Percentiles rank a stretch among this genome's conserved stretches.
Conservation (phyloP, 2,888 invertebrate species). For the Kryphioiulus occultus region DNA sequence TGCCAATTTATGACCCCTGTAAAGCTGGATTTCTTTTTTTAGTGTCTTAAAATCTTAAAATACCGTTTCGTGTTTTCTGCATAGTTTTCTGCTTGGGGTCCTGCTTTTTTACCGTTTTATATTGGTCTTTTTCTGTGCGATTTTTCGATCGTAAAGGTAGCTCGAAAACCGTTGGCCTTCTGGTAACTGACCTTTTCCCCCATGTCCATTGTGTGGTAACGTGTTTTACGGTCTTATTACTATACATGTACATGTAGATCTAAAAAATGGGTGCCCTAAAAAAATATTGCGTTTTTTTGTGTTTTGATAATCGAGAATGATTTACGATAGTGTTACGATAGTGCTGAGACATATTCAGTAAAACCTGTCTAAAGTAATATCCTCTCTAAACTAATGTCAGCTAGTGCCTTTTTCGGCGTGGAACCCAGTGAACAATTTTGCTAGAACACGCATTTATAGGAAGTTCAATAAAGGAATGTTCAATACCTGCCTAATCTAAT, state of each 20-base stretch:
- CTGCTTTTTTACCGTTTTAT: background rate
- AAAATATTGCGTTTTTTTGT: background rate
- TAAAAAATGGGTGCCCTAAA: too few relatives aligned
- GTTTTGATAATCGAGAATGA: background rate
- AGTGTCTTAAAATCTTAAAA: conserved; percentile 29
- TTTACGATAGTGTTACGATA: too few relatives aligned
- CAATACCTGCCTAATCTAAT: too few relatives aligned
- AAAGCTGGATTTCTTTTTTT: background rate
- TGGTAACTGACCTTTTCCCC: conserved; percentile 8
- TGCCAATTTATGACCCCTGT: background rate
- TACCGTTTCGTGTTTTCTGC: background rate
- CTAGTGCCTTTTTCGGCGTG: too few relatives aligned
- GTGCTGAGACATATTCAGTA: too few relatives aligned
- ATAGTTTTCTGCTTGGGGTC: background rate
- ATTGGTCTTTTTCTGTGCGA: background rate
- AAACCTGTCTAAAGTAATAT: too few relatives aligned
- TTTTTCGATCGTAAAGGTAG: background rate
- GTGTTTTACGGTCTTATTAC: background rate
- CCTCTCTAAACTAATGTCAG: too few relatives aligned
- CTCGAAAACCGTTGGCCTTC: conserved; percentile 26
- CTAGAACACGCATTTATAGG: too few relatives aligned
- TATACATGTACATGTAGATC: too few relatives aligned
- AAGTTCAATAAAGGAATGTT: too few relatives aligned
- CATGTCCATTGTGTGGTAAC: background rate
- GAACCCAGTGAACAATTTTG: too few relatives aligned